These are phyloP conservation scores for Theretra japonica DNA, from an alignment of 2,888 invertebrate genomes.

Conservation along the genomic window DNA sequence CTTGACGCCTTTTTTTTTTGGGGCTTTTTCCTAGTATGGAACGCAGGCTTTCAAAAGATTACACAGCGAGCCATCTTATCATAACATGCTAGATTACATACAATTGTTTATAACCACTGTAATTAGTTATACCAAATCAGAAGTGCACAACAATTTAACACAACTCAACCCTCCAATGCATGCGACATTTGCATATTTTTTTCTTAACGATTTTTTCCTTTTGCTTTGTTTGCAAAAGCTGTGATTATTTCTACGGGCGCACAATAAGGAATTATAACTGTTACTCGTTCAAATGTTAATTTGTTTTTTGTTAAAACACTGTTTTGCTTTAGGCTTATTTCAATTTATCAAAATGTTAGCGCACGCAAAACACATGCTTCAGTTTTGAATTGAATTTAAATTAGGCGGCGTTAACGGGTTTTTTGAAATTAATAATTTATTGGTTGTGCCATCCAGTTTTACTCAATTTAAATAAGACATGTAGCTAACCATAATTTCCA, in stretches of 20 bases:
- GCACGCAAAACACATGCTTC: constrained; percentile 27
- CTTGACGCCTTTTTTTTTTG: no score
- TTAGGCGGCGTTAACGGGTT: background rate
- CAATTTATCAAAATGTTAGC: constrained; percentile 28
- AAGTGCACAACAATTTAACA: constrained; percentile 52
- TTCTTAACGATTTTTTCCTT: constrained; percentile 63
- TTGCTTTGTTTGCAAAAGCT: constrained; percentile 56
- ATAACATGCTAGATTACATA: no score
- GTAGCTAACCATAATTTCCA: no score
- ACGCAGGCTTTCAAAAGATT: no score
- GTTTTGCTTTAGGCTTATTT: constrained; percentile 27
- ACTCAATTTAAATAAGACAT: background rate
- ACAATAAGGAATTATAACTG: constrained; percentile 73
- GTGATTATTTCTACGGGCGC: constrained; percentile 61
- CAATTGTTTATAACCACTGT: constrained; percentile 25
- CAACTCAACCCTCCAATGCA: constrained; percentile 53
- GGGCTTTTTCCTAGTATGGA: no score
- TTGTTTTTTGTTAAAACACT: constrained; percentile 61
- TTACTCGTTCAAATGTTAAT: constrained; percentile 74
- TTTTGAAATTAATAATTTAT: background rate
- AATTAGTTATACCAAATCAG: constrained; percentile 43
- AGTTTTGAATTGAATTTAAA: constrained; percentile 20
- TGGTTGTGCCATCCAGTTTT: background rate
- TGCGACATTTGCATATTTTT: constrained; percentile 69
- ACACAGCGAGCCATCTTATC: no score